Evolutionary conservation across 2,888 invertebrate species (phyloP).

Genomic region (Schizaphis graminum): DNA sequence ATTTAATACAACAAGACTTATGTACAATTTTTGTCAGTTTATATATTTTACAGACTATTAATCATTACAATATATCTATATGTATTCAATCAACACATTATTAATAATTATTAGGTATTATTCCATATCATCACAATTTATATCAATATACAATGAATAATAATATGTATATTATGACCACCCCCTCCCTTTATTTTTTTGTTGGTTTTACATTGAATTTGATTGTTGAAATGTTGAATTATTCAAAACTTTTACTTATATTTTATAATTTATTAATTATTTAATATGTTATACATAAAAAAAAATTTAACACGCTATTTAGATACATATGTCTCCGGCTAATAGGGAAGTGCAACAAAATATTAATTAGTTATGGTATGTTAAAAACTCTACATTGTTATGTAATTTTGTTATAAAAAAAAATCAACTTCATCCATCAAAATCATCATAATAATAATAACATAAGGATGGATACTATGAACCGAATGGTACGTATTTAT

Average conservation of each 20-base stretch:
- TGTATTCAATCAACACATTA: background rate
- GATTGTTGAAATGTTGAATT: background rate
- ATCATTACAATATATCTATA: no score
- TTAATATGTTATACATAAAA: background rate
- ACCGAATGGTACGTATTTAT: background rate
- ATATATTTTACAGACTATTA: background rate
- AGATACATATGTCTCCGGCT: background rate
- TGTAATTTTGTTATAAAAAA: background rate
- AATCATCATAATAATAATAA: background rate
- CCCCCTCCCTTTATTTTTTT: background rate
- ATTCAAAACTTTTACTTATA: background rate
- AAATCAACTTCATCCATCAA: background rate
- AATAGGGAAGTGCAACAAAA: background rate
- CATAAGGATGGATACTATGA: background rate
- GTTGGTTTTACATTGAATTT: background rate
- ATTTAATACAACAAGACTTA: background rate
- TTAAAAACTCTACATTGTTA: background rate
- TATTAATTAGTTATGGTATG: constrained; percentile 27
- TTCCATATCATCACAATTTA: background rate
- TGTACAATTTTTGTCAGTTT: background rate
- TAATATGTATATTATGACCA: background rate
- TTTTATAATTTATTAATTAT: background rate
- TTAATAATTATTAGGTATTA: background rate
- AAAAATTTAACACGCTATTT: background rate
- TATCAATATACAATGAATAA: background rate